phyloP scores from a whole-genome alignment of 2,113 vertebrate genomes.

The Syngnathus floridae region DNA sequence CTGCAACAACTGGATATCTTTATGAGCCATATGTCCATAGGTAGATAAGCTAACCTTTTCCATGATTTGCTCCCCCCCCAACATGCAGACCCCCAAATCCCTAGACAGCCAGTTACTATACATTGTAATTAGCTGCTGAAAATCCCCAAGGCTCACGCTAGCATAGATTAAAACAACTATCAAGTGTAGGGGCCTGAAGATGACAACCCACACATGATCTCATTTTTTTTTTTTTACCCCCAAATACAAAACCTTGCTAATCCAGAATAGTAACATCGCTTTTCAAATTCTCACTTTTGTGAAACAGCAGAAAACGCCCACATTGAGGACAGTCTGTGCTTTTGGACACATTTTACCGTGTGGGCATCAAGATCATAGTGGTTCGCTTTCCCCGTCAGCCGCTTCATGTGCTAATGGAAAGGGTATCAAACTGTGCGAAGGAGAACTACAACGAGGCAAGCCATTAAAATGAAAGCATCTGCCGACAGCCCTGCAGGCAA shows the following conservation, averaged over 20 bases:
- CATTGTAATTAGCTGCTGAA: slow-evolving; percentile 57
- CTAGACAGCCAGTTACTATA: slow-evolving; percentile 59
- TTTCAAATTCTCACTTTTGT: slow-evolving; percentile 8
- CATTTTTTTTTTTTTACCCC: no score
- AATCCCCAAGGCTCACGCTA: slow-evolving; percentile 34
- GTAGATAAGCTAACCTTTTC: slow-evolving; percentile 39
- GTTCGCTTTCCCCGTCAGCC: neutral
- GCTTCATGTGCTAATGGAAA: slow-evolving; percentile 24
- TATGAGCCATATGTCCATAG: slow-evolving; percentile 43
- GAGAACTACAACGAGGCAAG: slow-evolving; percentile 24
- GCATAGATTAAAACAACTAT: slow-evolving; percentile 33
- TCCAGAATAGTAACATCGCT: neutral
- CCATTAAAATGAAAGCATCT: slow-evolving; percentile 43
- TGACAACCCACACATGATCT: neutral
- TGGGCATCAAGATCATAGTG: slow-evolving; percentile 26
- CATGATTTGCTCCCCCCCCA: slow-evolving; percentile 21
- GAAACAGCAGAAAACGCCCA: slow-evolving; percentile 30
- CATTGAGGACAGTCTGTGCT: neutral
- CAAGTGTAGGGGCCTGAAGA: neutral
- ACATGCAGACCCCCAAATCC: slow-evolving; percentile 4
- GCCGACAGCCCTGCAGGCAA: slow-evolving; percentile 27
- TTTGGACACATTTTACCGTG: slow-evolving; percentile 14
- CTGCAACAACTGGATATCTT: slow-evolving; percentile 48
- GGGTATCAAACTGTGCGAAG: slow-evolving; percentile 38
- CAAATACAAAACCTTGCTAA: neutral